Conservation (phyloP, 2,888 invertebrate genomes). For the Apotomis capreana region DNA sequence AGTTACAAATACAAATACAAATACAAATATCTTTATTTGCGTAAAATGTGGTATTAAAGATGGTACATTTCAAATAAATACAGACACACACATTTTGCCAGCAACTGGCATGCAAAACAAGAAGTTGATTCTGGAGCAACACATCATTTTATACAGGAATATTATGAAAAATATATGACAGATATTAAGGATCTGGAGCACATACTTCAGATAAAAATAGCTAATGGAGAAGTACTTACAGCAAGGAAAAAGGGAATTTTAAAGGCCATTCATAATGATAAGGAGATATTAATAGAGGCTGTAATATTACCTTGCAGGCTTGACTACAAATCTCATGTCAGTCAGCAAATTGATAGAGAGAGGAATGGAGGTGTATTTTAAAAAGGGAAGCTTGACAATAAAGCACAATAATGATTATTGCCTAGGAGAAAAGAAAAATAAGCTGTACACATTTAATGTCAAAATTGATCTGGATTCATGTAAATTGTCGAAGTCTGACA, state of each 20-base stretch:
- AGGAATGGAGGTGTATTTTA: background rate
- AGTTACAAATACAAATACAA: no score
- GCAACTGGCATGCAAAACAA: no score
- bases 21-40: no score
- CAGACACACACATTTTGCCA: no score
- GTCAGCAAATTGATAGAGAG: conserved; percentile 1
- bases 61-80: no score
- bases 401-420: background rate
- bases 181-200: background rate
- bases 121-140: conserved; percentile 13
- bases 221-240: conserved; percentile 8
- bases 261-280: background rate
- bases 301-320: background rate
- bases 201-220: conserved; percentile 1
- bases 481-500: background rate
- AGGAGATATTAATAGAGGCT: conserved; percentile 1
- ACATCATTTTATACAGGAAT: conserved; percentile 16
- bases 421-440: background rate
- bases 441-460: conserved; percentile 1
- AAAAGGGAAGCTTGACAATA: background rate
- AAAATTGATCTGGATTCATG: background rate
- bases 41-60: no score
- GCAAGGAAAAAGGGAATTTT: conserved; percentile 9
- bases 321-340: conserved; percentile 7
- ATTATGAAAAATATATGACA: conserved; percentile 5